Conservation (phyloP, 1,140 invertebrate species). For the Drosophila arizonae region DNA sequence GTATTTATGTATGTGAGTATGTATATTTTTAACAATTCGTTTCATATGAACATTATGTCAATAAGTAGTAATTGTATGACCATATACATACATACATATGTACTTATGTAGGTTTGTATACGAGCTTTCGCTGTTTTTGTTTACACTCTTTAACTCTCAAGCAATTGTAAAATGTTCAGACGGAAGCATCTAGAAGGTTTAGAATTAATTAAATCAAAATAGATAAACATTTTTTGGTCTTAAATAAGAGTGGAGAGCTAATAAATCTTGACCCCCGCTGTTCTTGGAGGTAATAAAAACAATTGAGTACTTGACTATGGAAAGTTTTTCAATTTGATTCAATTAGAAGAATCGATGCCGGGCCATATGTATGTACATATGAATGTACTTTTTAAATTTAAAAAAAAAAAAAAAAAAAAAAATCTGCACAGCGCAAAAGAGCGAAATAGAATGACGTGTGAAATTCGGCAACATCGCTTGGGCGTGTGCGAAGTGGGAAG, state of each 20-base stretch:
- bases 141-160: conserved; percentile 7
- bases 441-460: conserved; percentile 18
- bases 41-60: conserved; percentile 1
- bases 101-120: too few species aligned
- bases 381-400: not conserved
- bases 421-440: conserved; percentile 8
- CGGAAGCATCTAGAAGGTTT: conserved; percentile 14
- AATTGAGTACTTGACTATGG: conserved; percentile 19
- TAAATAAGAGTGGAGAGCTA: not conserved
- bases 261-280: not conserved
- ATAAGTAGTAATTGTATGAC: conserved; percentile 3
- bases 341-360: conserved; percentile 36
- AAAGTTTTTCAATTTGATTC: conserved; percentile 55
- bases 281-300: conserved; percentile 7
- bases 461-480: conserved; percentile 42
- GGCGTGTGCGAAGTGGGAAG: conserved; percentile 22
- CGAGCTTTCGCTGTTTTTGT: conserved; percentile 9
- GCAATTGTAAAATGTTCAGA: not conserved
- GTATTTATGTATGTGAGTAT: not conserved
- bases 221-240: not conserved
- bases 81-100: not conserved
- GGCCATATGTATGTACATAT: not conserved
- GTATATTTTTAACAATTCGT: not conserved
- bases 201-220: not conserved
- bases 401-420: conserved; percentile 4